Base-by-base conservation (phyloP, 2,888 invertebrate species). In the Pediacus dermestoides region DNA sequence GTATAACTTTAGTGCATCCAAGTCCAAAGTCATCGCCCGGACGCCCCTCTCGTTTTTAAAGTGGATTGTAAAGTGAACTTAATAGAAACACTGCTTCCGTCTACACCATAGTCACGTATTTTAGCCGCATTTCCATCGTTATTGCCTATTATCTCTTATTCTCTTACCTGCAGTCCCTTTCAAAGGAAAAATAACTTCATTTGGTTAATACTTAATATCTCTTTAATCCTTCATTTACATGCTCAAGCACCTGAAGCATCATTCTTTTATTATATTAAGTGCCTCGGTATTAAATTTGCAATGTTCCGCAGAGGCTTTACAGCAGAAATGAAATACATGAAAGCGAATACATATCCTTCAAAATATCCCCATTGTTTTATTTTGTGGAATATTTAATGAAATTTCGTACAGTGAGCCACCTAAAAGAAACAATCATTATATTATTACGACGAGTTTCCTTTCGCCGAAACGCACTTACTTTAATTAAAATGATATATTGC, bases 91-190 rank as follows among this genome's bases (percentile, higher is more conserved):
- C 31, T 34, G 39, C 47, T 37, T 42, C 37, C 44, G 42, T 35
- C 28, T 39, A 34, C n/a, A 13, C 25, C 31, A 37, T 39, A 53
- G 52, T 54, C 56, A 55, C 56, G 56, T 53, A 54, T 51, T 49
- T 51, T 50, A 47, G 44, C 52, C 52, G 48, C 57, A 55, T 58
- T 58, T 58, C 55, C 58, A 58, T 57, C 55, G 57, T 58, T 58
- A 58, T 58, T 57, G 54, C 55, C 55, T 57, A 57, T 58, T 58
- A 58, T 58, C 57, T 57, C 48, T 52, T 52, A 55, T 57, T 53
- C 55, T 48, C 53, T 51, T 54, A 57, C 57, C 56, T 57, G 53
- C 44, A 51, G 39, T 48, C 48, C n/a, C 48, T 45, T 49, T 44
- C 37, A 48, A 47, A 48, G 32, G 52, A 49, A 45, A 50, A 52